These are phyloP conservation scores for Callipepla californica DNA, from an alignment of 2,113 vertebrate genomes.

Conservation along the genomic window DNA sequence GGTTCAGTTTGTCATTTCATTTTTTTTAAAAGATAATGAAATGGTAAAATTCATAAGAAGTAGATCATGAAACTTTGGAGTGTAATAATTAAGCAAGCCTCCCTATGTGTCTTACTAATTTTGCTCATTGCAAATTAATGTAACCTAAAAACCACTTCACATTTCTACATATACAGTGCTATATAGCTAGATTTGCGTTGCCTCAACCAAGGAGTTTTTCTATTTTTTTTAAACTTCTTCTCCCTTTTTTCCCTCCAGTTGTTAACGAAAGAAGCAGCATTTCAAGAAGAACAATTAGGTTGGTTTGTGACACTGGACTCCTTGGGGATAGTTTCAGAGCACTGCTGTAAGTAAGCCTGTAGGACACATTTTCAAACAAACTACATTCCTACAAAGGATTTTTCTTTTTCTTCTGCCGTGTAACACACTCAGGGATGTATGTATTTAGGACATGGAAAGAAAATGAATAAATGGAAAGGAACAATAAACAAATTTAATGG, in stretches of 20 bases:
- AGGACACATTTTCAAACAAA: constrained; percentile 74
- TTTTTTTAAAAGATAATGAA: background rate
- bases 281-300: constrained; percentile 70
- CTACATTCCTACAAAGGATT: constrained; percentile 28
- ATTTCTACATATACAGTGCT: constrained; percentile 67
- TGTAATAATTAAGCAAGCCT: constrained; percentile 69
- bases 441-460: background rate
- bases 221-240: background rate
- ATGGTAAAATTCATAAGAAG: constrained; percentile 62
- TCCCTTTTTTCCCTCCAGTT: constrained; percentile 19
- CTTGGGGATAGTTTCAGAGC: constrained; percentile 64
- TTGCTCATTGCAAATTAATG: constrained; percentile 71
- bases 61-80: constrained; percentile 31
- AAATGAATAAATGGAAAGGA: constrained; percentile 28
- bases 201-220: constrained; percentile 42
- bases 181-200: constrained; percentile 49
- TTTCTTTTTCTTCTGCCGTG: background rate
- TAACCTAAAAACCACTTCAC: constrained; percentile 62
- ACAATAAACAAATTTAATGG: background rate
- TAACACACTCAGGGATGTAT: background rate
- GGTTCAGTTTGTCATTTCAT: background rate
- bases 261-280: constrained; percentile 47
- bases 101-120: constrained; percentile 49
- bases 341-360: constrained; percentile 61
- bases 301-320: constrained; percentile 55